Evolutionary conservation across 2,888 invertebrate species (phyloP).

Genomic region (Drosophila longiperda): DNA sequence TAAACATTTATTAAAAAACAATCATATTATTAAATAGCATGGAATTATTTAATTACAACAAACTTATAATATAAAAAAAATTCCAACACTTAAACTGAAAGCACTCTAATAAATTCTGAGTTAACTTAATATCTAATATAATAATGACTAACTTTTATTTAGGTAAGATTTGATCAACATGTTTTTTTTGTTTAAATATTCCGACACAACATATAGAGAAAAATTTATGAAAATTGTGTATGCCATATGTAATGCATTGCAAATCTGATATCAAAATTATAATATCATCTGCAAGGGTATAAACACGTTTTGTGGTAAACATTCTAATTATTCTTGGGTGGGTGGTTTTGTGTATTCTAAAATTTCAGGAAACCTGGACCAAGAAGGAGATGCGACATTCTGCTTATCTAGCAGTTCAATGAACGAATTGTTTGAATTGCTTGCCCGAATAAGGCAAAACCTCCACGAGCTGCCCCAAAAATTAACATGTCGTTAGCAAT

Average conservation of each 20-base stretch:
- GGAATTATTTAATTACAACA: neutral
- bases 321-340: neutral
- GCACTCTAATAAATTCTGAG: neutral
- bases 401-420: neutral
- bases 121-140: neutral
- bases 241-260: neutral
- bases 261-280: neutral
- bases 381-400: neutral
- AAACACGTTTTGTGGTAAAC: neutral
- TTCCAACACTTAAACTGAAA: neutral
- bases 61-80: neutral
- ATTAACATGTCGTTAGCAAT: neutral
- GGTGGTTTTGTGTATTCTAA: neutral
- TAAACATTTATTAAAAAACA: neutral
- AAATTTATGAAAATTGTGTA: neutral
- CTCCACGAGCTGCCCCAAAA: neutral
- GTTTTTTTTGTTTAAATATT: neutral
- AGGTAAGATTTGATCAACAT: neutral
- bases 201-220: neutral
- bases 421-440: neutral
- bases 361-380: neutral
- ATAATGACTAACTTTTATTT: neutral
- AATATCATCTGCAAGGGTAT: neutral
- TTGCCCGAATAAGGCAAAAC: constrained; percentile 3
- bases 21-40: neutral